Evolutionary conservation across 2,888 invertebrate genomes (phyloP), one percentile per base, ranked within the genome.

Genomic region (Pachycephus smyrnensis): DNA sequence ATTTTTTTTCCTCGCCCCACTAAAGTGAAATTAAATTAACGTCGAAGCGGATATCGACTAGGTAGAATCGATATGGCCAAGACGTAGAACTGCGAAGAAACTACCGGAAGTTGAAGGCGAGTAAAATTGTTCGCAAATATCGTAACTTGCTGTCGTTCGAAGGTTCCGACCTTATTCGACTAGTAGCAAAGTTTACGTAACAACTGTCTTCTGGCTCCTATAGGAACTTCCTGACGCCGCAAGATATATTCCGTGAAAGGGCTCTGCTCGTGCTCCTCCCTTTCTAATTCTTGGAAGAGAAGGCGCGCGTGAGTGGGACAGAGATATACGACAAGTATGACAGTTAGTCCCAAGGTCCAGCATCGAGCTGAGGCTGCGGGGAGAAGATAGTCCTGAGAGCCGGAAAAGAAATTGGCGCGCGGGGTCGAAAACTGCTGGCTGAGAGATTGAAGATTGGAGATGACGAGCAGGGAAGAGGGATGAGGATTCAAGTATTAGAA

Each of bases 11-110:
- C n/a, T 23, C n/a, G 40, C 11, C 11, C 74, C 1, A 74, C 74
- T 11, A 23, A 55, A 55, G 55, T 23, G 68, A 68, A 75, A 75
- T 75, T 37, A 31, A 75, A 75, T 75, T 75, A 68, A 37, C 75
- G 55, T 30, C 30, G 6, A 23, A 74, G 36, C 23, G 33, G 74
- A 32, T 36, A 36, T 74, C 36, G 74, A 74, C 74, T 35, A 6
- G 35, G 74, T 2, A 35, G 74, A 33, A 74, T 74, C 74, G 74
- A 74, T 74, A 36, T 30, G 71, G 71, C 12, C 32, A 32, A 71
- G 71, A 71, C 71, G 71, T 71, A 31, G 31, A 23, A 23, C 23
- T 55, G 55, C 55, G 55, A 55, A 55, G 55, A 9, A 55, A 23
- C 23, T 23, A 23, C 23, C 55, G 55, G 55, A 55, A 55, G 23